Conservation (phyloP, 2,888 invertebrate species). For the Platerodrilus igneus region DNA sequence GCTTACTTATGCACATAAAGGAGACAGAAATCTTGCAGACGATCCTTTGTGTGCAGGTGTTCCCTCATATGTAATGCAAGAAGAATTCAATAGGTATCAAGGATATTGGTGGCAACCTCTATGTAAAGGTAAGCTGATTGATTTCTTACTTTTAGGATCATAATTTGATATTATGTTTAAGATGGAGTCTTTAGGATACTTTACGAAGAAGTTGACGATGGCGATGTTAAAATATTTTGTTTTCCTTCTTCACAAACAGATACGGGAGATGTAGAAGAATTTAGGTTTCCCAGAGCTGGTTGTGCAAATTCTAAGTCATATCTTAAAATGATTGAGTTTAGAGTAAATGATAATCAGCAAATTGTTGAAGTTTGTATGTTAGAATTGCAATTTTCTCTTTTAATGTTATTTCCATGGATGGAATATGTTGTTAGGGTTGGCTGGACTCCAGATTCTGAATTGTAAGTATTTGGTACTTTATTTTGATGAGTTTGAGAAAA, state of each 20-base stretch:
- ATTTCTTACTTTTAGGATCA: conserved; percentile 6
- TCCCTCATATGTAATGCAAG: conserved; percentile 98
- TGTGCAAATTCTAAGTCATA: conserved; percentile 87
- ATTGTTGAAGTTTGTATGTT: conserved; percentile 71
- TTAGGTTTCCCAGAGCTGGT: conserved; percentile 83
- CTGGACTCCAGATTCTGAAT: conserved; percentile 88
- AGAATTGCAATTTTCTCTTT: conserved; percentile 71
- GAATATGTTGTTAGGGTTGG: conserved; percentile 94
- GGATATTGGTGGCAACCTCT: conserved; percentile 98
- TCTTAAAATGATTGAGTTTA: conserved; percentile 80
- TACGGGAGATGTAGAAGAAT: conserved; percentile 78
- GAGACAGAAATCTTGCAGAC: conserved; percentile 64
- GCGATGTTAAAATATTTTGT: conserved; percentile 85
- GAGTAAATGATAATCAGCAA: conserved; percentile 59
- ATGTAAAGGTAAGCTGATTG: conserved; percentile 13
- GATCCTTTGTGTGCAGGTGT: conserved; percentile 88
- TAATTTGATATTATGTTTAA: conserved; percentile 43
- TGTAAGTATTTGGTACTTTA: conserved; percentile 59
- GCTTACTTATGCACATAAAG: conserved; percentile 66
- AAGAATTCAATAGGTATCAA: conserved; percentile 93
- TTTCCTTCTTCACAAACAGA: conserved; percentile 79
- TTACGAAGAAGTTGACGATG: conserved; percentile 84
- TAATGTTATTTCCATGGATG: conserved; percentile 83
- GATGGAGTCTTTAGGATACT: conserved; percentile 76
- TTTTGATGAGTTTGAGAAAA: too few species aligned